Base-by-base conservation (phyloP, 2,113 vertebrate species). In the Scopus umbretta region DNA sequence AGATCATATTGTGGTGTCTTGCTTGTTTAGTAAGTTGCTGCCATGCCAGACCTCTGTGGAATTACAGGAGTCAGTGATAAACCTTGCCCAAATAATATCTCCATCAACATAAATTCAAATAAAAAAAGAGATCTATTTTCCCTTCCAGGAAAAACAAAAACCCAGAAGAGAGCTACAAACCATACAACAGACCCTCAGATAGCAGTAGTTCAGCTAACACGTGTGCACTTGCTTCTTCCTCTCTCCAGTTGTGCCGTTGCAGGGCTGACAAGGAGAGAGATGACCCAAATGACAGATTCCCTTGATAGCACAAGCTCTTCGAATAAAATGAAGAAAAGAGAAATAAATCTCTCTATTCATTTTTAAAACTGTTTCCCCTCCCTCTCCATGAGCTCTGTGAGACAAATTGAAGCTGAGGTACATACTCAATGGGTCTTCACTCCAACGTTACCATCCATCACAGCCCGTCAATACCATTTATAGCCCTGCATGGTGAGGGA, bases 351-450 rank as follows among this genome's bases (percentile, higher is more conserved):
- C 68, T 70, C 47, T 45, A 42, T 84, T 75, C 42, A 87, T 95
- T 90, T 96, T 90, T 92, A 65, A 92, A 87, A 63, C 58, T 58
- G 76, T 73, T 95, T 96, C 63, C 34, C 75, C 89, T 92, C 83
- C 84, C 84, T 90, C 63, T 82, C 58, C 55, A 52, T 16, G 49
- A 96, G 58, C 80, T 56, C 23, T 1, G 34, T 1, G 56, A 94
- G 88, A 90, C 21, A 85, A 85, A 90, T 66, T 13, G 74, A 62
- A 82, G 47, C n/a, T 17, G 14, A 85, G 42, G 29, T 9, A 10
- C 6, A 4, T 10, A 10, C 13, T 65, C 18, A 13, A 4, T 10
- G 56, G 30, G 19, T 26, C 68, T 80, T 56, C 79, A 52, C 2
- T 2, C 55, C 19, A 11, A 8, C 1, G 3, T 11, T 6, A 9